Conservation (phyloP, 2,113 vertebrate genomes). For the Porphyrio hochstetteri region DNA sequence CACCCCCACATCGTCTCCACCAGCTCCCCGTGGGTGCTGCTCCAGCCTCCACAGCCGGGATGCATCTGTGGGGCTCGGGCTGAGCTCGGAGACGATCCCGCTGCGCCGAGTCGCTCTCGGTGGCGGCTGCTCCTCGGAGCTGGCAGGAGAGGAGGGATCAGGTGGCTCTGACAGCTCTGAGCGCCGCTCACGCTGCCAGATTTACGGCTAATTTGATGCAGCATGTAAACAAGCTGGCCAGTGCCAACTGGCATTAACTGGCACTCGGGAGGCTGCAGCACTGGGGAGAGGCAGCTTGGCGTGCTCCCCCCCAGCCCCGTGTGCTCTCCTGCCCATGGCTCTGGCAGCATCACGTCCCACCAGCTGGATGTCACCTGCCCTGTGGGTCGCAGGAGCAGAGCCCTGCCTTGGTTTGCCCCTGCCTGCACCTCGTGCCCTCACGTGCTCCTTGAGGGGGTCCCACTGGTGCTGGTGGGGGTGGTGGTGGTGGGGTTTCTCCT, state of each 20-base stretch:
- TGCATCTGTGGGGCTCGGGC: neutral
- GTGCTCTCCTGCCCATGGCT: neutral
- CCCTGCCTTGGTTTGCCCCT: neutral
- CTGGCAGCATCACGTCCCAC: neutral
- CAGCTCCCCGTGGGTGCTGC: neutral
- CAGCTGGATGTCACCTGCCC: neutral
- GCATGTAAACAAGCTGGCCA: constrained; percentile 24
- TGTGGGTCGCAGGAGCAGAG: neutral
- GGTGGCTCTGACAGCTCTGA: constrained; percentile 2
- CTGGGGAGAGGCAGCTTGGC: neutral
- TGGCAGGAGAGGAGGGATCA: neutral
- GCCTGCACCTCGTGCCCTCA: neutral
- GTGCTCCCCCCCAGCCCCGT: accelerated
- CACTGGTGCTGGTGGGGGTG: too few relatives aligned
- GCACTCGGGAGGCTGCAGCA: neutral
- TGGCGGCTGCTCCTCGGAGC: neutral
- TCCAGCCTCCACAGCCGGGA: neutral
- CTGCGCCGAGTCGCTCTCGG: neutral
- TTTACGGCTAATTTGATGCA: constrained; percentile 14
- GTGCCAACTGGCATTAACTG: neutral
- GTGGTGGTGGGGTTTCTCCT: neutral
- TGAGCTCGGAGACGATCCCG: neutral
- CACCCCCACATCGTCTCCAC: neutral
- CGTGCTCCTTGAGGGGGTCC: accelerated
- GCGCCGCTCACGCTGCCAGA: neutral